These are phyloP conservation scores for Diorhabda elongata DNA, from an alignment of 1,140 invertebrate genomes.

Conservation along the genomic window DNA sequence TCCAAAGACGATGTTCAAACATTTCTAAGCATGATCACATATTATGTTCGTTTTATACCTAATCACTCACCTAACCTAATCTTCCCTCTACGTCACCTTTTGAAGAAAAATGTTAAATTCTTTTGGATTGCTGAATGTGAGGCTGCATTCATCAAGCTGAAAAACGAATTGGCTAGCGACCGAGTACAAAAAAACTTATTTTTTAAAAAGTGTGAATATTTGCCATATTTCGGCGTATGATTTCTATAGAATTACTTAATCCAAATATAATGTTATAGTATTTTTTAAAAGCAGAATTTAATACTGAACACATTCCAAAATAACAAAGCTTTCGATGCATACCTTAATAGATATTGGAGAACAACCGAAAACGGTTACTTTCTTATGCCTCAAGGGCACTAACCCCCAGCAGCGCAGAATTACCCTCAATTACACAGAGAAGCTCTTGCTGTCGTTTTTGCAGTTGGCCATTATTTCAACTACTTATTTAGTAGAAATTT, in stretches of 20 bases:
- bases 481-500: too few species aligned
- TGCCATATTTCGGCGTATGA: not conserved
- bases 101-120: not conserved
- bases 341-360: slow-evolving; percentile 47
- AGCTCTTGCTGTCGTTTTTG: too few species aligned
- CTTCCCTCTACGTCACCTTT: slow-evolving; percentile 18
- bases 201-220: slow-evolving; percentile 1
- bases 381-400: slow-evolving; percentile 47
- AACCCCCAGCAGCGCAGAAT: slow-evolving; percentile 32
- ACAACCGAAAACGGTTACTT: slow-evolving; percentile 49
- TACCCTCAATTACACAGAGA: slow-evolving; percentile 18
- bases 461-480: too few species aligned
- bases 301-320: slow-evolving; percentile 48
- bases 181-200: slow-evolving; percentile 1
- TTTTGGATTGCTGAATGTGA: too few species aligned
- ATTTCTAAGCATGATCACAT: slow-evolving; percentile 44
- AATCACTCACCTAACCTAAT: slow-evolving; percentile 29
- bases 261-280: too few species aligned
- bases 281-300: slow-evolving; percentile 35
- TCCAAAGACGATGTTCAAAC: slow-evolving; percentile 22
- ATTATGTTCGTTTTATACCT: slow-evolving; percentile 40
- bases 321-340: slow-evolving; percentile 45
- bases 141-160: not conserved
- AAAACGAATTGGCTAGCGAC: slow-evolving; percentile 11
- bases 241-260: slow-evolving; percentile 19